Evolutionary conservation across 2,888 invertebrate genomes (phyloP).

Genomic region (Temnothorax rugatulus): DNA sequence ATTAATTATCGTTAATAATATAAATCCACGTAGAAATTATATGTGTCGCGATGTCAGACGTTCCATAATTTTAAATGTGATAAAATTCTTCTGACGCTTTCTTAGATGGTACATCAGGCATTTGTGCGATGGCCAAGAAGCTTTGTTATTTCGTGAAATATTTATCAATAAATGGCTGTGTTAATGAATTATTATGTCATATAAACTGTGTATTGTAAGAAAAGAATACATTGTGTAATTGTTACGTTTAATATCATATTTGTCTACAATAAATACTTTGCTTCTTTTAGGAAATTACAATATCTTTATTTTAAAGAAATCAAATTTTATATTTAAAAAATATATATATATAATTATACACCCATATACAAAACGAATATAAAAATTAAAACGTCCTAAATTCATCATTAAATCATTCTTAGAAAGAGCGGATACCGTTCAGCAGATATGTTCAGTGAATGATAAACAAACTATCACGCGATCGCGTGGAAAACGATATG

Average conservation of each 20-base stretch:
- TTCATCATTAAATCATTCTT: background rate
- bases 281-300: background rate
- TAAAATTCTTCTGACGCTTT: constrained; percentile 21
- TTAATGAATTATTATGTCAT: background rate
- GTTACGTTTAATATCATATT: background rate
- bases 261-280: background rate
- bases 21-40: constrained; percentile 2
- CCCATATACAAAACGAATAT: background rate
- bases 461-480: constrained; percentile 42
- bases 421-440: background rate
- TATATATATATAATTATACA: background rate
- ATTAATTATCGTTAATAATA: constrained; percentile 2
- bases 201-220: background rate
- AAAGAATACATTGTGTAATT: background rate
- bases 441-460: background rate
- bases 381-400: background rate
- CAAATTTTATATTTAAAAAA: background rate
- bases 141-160: constrained; percentile 23
- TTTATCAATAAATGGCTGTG: constrained; percentile 29
- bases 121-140: background rate
- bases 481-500: constrained; percentile 52
- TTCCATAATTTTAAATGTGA: constrained; percentile 7
- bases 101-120: background rate
- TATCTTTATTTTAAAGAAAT: background rate
- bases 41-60: constrained; percentile 6